phyloP scores from a whole-genome alignment of 1,140 invertebrate species.

The Macrosteles quadrilineatus region DNA sequence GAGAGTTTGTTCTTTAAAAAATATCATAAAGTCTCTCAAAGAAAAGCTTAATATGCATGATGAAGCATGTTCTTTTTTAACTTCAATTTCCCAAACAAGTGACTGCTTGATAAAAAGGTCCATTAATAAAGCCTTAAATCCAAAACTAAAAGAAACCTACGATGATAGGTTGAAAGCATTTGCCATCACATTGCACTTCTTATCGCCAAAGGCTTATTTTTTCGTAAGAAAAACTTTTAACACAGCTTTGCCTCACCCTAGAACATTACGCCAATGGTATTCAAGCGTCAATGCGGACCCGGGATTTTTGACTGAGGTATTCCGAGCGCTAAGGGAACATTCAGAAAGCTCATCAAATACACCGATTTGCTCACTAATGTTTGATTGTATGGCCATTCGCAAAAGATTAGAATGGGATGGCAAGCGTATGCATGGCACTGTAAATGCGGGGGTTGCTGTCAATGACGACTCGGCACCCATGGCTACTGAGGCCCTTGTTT shows the following conservation, averaged over 20 bases:
- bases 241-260: no score
- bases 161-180: conserved; percentile 38
- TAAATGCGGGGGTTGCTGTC: background rate
- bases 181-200: conserved; percentile 50
- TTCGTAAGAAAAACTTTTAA: no score
- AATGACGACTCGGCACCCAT: conserved; percentile 39
- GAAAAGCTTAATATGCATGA: conserved; percentile 18
- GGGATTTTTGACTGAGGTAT: conserved; percentile 48
- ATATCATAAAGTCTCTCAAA: conserved; percentile 15
- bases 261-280: conserved; percentile 50
- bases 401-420: conserved; percentile 40
- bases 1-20: conserved; percentile 18
- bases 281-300: no score
- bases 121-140: conserved; percentile 9
- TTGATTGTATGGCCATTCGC: conserved; percentile 41
- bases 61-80: conserved; percentile 27
- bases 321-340: conserved; percentile 44
- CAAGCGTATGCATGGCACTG: conserved; percentile 16
- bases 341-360: background rate
- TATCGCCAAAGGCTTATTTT: conserved; percentile 48
- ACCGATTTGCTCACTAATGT: conserved; percentile 33
- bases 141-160: conserved; percentile 27
- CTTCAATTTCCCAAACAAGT: conserved; percentile 21
- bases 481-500: conserved; percentile 47
- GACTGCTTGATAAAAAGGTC: conserved; percentile 29